These are phyloP conservation scores for Rhadina sibilatrix DNA, from an alignment of 2,113 vertebrate species.

Conservation along the genomic window DNA sequence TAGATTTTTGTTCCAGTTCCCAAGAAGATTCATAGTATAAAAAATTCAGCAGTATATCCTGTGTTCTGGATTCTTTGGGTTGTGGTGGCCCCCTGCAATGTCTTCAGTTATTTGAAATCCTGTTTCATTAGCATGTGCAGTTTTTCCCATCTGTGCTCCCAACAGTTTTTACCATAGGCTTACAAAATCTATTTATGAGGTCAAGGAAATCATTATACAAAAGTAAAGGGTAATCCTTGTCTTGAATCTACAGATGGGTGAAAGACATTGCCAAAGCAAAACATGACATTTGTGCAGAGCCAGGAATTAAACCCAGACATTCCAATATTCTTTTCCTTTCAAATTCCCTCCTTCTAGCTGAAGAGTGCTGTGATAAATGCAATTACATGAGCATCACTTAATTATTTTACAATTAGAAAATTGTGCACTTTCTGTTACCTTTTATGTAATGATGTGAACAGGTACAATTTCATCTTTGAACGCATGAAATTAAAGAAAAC, in stretches of 20 bases:
- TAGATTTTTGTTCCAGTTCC: constrained; percentile 22
- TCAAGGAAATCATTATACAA: neutral
- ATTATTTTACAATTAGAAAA: neutral
- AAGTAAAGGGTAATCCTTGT: neutral
- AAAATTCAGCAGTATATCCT: neutral
- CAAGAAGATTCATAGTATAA: neutral
- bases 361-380: neutral
- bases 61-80: neutral
- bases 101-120: neutral
- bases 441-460: neutral
- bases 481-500: neutral
- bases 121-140: neutral
- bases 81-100: neutral
- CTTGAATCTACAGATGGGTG: neutral
- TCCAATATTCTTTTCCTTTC: neutral
- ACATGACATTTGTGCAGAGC: neutral
- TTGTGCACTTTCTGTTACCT: neutral
- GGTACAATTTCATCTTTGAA: neutral
- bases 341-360: neutral
- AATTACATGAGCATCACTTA: neutral
- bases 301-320: neutral
- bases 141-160: neutral
- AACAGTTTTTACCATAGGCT: neutral
- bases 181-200: neutral
- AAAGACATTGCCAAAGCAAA: neutral